Conservation (phyloP, 2,888 invertebrate species). For the Lissonota sp. region DNA sequence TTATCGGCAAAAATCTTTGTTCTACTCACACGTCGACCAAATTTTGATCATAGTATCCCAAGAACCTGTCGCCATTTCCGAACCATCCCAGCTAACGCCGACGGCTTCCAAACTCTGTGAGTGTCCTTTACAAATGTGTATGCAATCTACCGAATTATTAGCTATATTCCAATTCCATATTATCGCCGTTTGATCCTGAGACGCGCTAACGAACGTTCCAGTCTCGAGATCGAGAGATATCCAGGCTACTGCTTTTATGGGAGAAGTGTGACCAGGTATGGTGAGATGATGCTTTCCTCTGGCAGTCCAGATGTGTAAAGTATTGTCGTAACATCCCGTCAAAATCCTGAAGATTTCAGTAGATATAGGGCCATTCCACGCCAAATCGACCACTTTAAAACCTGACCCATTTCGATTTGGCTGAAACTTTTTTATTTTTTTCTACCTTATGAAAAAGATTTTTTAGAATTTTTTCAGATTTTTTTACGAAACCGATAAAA, state of each 20-base stretch:
- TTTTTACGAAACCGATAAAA: too few species aligned
- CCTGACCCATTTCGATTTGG: too few species aligned
- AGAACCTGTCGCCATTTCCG: slow-evolving; percentile 92
- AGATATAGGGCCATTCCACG: too few species aligned
- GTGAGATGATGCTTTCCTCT: slow-evolving; percentile 93
- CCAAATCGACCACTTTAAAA: too few species aligned
- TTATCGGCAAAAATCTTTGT: not conserved
- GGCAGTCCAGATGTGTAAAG: slow-evolving; percentile 94
- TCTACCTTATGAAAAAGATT: too few species aligned
- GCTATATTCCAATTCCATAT: slow-evolving; percentile 94
- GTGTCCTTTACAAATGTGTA: slow-evolving; percentile 94
- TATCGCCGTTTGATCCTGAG: slow-evolving; percentile 96
- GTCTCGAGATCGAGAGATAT: slow-evolving; percentile 88
- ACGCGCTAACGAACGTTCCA: slow-evolving; percentile 91
- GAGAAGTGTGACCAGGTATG: slow-evolving; percentile 93
- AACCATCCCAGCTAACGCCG: slow-evolving; percentile 89
- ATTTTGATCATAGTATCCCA: slow-evolving; percentile 97
- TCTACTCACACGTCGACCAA: slow-evolving; percentile 91
- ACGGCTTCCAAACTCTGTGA: slow-evolving; percentile 96
- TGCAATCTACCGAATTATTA: slow-evolving; percentile 90
- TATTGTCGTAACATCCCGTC: slow-evolving; percentile 97
- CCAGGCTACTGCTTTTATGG: slow-evolving; percentile 96
- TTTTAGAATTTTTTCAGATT: too few species aligned
- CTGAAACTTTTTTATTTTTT: too few species aligned
- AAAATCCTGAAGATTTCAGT: slow-evolving; percentile 88